Percentiles rank a stretch among this genome's conserved stretches.
phyloP scores from a whole-genome alignment of 2,797 vertebrate genomes.

The Falco rusticolus region DNA sequence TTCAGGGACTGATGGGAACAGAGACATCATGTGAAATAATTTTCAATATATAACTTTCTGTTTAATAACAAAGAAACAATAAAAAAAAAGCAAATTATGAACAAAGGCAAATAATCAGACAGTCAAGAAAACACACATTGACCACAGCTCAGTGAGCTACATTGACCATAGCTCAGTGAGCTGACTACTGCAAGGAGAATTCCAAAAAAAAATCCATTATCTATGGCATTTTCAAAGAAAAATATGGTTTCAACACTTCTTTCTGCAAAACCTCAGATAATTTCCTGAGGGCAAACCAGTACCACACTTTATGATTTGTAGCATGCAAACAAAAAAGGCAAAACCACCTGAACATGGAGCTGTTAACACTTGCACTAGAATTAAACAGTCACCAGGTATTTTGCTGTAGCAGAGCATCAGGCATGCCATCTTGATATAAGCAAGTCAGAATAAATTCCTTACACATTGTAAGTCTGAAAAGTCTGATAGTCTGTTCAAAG shows the following conservation, averaged over 20 bases:
- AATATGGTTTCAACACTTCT: neutral
- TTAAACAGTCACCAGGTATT: neutral
- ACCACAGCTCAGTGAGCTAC: neutral
- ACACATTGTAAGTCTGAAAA: neutral
- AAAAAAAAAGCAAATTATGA: neutral
- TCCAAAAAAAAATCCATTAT: neutral
- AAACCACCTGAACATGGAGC: neutral
- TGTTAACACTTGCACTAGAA: neutral
- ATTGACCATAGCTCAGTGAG: neutral
- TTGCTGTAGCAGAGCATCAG: neutral
- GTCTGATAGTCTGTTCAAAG: neutral
- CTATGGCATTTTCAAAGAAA: neutral
- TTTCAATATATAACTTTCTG: neutral
- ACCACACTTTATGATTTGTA: neutral
- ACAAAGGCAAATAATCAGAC: neutral
- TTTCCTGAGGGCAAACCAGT: neutral
- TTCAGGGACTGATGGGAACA: slow-evolving; percentile 21
- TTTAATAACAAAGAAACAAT: slow-evolving; percentile 1
- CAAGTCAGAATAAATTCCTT: neutral
- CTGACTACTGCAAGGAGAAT: neutral
- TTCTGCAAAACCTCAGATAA: neutral
- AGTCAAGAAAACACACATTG: neutral
- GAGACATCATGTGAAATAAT: slow-evolving; percentile 7
- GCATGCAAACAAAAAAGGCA: neutral
- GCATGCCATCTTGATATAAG: neutral